Percentiles rank a stretch among this genome's conserved stretches.
phyloP scores from a whole-genome alignment of 2,797 vertebrate genomes.

The Crocidura indochinensis region DNA sequence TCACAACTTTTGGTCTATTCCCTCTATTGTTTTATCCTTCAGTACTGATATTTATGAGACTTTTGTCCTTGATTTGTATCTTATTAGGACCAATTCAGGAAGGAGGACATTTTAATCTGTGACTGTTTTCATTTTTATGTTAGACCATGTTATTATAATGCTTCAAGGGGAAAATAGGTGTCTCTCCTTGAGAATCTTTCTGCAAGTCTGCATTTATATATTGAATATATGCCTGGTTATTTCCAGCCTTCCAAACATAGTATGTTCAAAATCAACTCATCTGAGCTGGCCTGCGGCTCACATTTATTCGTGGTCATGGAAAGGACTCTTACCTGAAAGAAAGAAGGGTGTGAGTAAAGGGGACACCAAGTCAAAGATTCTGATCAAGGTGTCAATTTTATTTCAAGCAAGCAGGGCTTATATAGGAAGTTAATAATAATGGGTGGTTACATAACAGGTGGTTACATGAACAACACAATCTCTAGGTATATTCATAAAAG shows the following conservation, averaged over 20 bases:
- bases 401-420: too few relatives aligned
- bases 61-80: slow-evolving; percentile 60
- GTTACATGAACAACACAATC: too few relatives aligned
- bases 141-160: slow-evolving; percentile 42
- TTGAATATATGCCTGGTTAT: slow-evolving; percentile 11
- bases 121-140: slow-evolving; percentile 30
- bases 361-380: too few relatives aligned
- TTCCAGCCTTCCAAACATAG: slow-evolving; percentile 1
- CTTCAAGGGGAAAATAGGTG: neutral
- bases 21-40: slow-evolving; percentile 42
- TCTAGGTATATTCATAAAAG: too few relatives aligned
- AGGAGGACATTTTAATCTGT: neutral
- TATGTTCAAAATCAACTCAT: slow-evolving; percentile 17
- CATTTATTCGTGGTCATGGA: too few relatives aligned
- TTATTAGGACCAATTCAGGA: slow-evolving; percentile 51
- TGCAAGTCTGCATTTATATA: neutral
- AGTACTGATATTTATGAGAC: slow-evolving; percentile 2
- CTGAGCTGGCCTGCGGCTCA: too few relatives aligned
- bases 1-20: slow-evolving; percentile 34
- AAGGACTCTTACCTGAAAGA: too few relatives aligned
- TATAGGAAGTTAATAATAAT: too few relatives aligned
- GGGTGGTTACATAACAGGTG: too few relatives aligned
- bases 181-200: slow-evolving; percentile 38
- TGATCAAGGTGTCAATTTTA: too few relatives aligned
- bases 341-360: too few relatives aligned